Percentiles rank a stretch among this genome's conserved stretches.
Conservation (phyloP, 2,888 invertebrate species). For the Lydus trimaculatus region DNA sequence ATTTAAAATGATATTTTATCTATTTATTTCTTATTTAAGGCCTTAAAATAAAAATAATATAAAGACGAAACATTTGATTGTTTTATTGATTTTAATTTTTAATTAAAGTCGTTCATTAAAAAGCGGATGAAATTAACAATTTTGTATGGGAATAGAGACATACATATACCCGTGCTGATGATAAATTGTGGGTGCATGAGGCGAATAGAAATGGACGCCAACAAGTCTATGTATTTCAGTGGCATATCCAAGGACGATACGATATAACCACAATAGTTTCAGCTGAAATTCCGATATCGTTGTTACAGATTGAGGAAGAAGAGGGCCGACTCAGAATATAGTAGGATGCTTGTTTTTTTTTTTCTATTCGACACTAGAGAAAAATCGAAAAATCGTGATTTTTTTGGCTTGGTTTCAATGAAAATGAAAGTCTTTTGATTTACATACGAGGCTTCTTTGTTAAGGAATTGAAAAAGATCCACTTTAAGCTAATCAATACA, state of each 20-base stretch:
- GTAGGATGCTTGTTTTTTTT: too few relatives aligned
- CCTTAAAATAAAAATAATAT: constrained; percentile 19
- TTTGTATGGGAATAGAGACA: neutral
- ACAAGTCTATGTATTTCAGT: neutral
- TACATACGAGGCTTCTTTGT: neutral
- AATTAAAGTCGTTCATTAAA: neutral
- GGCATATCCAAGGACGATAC: neutral
- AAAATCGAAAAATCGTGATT: neutral
- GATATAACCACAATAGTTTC: neutral
- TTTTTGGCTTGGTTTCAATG: neutral
- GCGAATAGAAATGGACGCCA: neutral
- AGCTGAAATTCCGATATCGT: neutral
- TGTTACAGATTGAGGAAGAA: neutral
- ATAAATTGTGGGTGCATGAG: neutral
- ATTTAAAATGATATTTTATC: neutral
- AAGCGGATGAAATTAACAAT: neutral
- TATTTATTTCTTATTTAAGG: constrained; percentile 21
- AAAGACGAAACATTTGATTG: neutral
- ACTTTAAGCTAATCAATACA: too few relatives aligned
- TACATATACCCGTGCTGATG: neutral
- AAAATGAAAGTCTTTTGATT: neutral
- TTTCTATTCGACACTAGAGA: too few relatives aligned
- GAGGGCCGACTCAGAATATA: too few relatives aligned
- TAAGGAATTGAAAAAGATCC: neutral
- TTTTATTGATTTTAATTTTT: neutral